Base-by-base conservation (phyloP, 2,888 invertebrate species). In the Melinaea menophilus region DNA sequence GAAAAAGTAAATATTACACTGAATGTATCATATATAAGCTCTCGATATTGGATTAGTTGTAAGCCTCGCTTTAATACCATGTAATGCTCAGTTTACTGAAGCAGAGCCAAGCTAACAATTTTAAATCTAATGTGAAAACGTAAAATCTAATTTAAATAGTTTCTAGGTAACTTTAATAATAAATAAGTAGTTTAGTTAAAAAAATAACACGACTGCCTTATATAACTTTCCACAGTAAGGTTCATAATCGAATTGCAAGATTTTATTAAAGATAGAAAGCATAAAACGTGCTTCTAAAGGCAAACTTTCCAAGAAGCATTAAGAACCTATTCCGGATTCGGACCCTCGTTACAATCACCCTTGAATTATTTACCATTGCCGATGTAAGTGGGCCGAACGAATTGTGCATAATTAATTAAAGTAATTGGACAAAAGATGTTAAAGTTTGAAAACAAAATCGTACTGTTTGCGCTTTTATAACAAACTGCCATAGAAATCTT, bases 301-400 rank as follows among this genome's bases (percentile, higher is more conserved):
- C 46, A 80, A 73, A 84, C 51, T 51, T 51, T 73, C 81, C 76
- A 67, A 79, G 77, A 83, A 84, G 81, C 86, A 84, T 86, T 88
- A 86, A 85, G 83, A 82, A 74, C 77, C 79, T 78, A 74, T 75
- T 79, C 41, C 57, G 54, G 58, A 57, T 62, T 64, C 80, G 82
- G 84, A 86, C 86, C 86, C 86, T 85, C 81, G 83, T 86, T 85
- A 86, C 88, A 87, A 84, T 88, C 84, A 84, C 78, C 80, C 77
- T 81, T 85, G 87, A 90, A 90, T 88, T 86, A 88, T 89, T 89
- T 86, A 88, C 82, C 79, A 80, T 75, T 73, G 78, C 76, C 81
- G 80, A 79, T 84, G 82, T 81, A 81, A 82, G 82, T 78, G 80
- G 78, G 73, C 80, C 78, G 85, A 85, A 88, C 85, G 87, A 86